Conservation (phyloP, 2,888 invertebrate genomes). For the Hyppa rectilinea region DNA sequence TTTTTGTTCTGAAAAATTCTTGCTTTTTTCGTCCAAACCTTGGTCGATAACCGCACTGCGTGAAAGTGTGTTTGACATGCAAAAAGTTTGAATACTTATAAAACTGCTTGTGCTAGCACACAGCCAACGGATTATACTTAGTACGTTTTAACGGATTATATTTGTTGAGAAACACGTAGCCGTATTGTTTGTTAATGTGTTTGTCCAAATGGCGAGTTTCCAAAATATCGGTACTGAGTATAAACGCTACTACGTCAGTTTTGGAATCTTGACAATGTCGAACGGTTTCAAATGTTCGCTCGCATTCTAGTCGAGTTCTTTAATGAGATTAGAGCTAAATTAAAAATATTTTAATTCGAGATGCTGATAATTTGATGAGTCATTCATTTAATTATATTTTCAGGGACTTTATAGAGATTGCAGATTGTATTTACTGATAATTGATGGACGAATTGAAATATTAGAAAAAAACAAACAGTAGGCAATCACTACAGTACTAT, state of each 20-base stretch:
- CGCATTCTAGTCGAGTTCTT: constrained; percentile 12
- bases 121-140: constrained; percentile 6
- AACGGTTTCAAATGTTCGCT: constrained; percentile 23
- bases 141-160: constrained; percentile 6
- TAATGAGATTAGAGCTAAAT: constrained; percentile 22
- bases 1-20: neutral
- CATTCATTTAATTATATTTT: constrained; percentile 5
- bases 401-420: neutral
- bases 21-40: neutral
- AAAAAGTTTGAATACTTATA: neutral
- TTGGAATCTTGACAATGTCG: constrained; percentile 55
- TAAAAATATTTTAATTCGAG: neutral
- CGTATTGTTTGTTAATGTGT: constrained; percentile 51
- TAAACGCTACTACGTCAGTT: constrained; percentile 29
- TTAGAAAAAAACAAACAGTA: neutral
- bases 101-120: neutral
- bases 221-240: constrained; percentile 44
- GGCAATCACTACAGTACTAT: neutral
- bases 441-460: neutral
- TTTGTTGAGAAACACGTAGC: constrained; percentile 17
- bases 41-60: neutral
- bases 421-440: too few species aligned
- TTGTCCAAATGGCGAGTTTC: constrained; percentile 48
- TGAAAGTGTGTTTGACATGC: neutral
- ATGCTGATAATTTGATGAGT: neutral